A percentile compares a stretch with the other conserved stretches of the same genome.
Evolutionary conservation across 2,888 invertebrate species (phyloP).

Genomic region (Dolichomitus sp.): DNA sequence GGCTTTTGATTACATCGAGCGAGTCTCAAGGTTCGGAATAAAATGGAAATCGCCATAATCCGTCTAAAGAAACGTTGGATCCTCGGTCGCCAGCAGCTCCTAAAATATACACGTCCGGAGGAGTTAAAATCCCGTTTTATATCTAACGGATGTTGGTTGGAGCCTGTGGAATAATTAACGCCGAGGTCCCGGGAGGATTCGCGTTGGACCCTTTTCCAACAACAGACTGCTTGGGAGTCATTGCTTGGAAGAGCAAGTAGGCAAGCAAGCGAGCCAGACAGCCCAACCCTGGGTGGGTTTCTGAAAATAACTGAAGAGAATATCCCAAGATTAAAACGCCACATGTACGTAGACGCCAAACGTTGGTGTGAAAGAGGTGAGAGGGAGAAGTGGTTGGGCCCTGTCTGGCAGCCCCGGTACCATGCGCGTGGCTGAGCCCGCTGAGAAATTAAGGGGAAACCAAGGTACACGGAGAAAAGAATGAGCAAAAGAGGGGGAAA

Average conservation of each 20-base stretch:
- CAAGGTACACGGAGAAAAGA: slow-evolving; percentile 29
- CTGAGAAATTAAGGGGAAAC: slow-evolving; percentile 54
- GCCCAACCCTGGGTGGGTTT: slow-evolving; percentile 6
- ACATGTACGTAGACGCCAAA: slow-evolving; percentile 43
- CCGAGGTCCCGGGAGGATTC: slow-evolving; percentile 29
- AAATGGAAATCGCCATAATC: neutral
- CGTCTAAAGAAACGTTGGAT: neutral
- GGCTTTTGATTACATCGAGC: neutral
- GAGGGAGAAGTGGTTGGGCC: slow-evolving; percentile 48
- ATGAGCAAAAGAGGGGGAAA: slow-evolving; percentile 38
- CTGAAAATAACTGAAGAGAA: slow-evolving; percentile 36
- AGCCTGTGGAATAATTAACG: slow-evolving; percentile 63
- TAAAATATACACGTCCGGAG: neutral
- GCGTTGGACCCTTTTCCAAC: slow-evolving; percentile 48
- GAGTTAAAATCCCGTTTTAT: slow-evolving; percentile 17
- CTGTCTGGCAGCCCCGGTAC: slow-evolving; percentile 50
- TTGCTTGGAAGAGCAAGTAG: slow-evolving; percentile 20
- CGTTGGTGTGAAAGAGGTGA: slow-evolving; percentile 36
- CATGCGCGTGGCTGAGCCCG: slow-evolving; percentile 41
- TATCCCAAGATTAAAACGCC: slow-evolving; percentile 60
- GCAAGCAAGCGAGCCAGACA: slow-evolving; percentile 38
- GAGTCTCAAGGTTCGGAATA: neutral
- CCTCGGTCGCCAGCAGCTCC: neutral
- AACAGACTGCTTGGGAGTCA: slow-evolving; percentile 23
- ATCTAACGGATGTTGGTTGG: slow-evolving; percentile 3